phyloP scores from a whole-genome alignment of 2,113 vertebrate species.

The Eonycteris spelaea region DNA sequence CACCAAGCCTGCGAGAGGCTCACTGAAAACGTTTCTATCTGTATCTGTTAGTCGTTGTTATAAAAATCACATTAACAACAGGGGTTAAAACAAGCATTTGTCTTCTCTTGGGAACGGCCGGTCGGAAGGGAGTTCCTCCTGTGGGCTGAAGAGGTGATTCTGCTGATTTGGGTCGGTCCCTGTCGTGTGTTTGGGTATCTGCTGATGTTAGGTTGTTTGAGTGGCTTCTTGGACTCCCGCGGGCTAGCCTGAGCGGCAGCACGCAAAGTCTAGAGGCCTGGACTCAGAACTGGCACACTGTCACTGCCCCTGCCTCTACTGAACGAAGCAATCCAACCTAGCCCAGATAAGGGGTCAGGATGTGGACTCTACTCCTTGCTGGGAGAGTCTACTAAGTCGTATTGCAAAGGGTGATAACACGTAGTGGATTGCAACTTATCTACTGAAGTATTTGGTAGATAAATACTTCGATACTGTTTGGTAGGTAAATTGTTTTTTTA shows the following conservation, averaged over 20 bases:
- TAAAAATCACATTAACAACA: neutral
- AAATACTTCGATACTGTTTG: too few relatives aligned
- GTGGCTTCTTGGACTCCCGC: neutral
- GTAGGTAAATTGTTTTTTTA: neutral
- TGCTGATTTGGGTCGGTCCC: neutral
- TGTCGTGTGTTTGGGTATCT: neutral
- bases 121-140: neutral
- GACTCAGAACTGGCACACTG: neutral
- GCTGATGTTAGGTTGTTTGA: neutral
- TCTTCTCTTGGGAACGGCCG: neutral
- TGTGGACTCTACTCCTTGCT: neutral
- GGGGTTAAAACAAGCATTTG: neutral
- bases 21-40: neutral
- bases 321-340: neutral
- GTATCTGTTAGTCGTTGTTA: neutral
- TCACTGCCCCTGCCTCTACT: neutral
- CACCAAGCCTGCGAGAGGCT: too few relatives aligned
- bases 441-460: neutral
- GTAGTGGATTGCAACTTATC: neutral
- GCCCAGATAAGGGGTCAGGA: neutral
- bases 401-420: neutral
- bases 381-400: neutral
- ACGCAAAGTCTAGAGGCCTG: too few relatives aligned
- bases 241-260: too few relatives aligned
- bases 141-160: neutral